Conservation (phyloP, 2,797 vertebrate species). For the Coilia nasus region DNA sequence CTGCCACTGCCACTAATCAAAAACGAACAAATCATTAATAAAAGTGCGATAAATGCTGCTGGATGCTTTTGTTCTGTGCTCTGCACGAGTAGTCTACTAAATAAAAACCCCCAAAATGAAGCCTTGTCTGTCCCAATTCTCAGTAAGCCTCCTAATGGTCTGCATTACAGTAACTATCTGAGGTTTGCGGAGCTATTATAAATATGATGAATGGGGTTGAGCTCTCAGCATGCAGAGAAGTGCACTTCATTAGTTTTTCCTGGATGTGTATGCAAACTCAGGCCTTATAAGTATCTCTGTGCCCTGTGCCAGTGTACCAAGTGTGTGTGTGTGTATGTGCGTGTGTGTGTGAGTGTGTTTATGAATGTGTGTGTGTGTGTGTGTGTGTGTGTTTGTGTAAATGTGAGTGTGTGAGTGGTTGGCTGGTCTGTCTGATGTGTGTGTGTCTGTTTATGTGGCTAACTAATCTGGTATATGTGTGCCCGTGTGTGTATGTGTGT, state of each 20-base stretch:
- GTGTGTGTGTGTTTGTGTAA: too few species aligned
- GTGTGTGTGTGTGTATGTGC: background rate
- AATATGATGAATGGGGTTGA: background rate
- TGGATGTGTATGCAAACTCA: background rate
- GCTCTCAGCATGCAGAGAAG: background rate
- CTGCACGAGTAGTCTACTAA: background rate
- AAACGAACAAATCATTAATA: too few species aligned
- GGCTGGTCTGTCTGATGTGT: background rate
- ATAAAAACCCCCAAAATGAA: background rate
- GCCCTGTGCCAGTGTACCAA: background rate
- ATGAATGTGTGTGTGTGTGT: background rate
- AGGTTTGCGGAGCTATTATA: background rate
- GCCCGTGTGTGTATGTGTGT: constrained; percentile 1
- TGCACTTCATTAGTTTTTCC: constrained; percentile 2
- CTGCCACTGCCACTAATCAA: too few species aligned
- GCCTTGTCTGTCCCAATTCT: background rate
- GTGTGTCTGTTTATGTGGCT: background rate
- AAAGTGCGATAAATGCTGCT: too few species aligned
- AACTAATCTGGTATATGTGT: background rate
- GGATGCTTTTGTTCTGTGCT: background rate
- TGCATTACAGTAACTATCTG: constrained; percentile 1
- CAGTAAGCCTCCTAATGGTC: background rate
- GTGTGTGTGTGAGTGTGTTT: background rate
- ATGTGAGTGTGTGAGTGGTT: background rate
- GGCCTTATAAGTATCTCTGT: constrained; percentile 20